Evolutionary conservation across 2,113 vertebrate genomes (phyloP).

Genomic region (Podocnemis expansa): DNA sequence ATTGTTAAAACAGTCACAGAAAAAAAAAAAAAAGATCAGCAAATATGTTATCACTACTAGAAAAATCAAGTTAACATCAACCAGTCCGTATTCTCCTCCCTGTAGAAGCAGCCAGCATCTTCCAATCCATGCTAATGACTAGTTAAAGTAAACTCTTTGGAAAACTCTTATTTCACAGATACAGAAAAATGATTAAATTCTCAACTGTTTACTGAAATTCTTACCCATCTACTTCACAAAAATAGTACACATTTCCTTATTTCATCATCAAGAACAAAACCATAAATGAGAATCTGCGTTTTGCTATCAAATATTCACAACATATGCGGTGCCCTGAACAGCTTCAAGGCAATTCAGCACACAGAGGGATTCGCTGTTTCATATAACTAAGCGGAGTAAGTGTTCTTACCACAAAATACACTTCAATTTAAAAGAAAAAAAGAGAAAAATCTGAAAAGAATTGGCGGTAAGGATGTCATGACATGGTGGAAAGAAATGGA

Average conservation of each 20-base stretch:
- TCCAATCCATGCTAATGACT: background rate
- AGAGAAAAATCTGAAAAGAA: background rate
- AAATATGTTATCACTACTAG: background rate
- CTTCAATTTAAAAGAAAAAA: background rate
- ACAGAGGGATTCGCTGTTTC: background rate
- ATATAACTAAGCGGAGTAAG: background rate
- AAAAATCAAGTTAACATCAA: background rate
- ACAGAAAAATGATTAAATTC: background rate
- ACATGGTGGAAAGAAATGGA: background rate
- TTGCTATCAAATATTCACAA: conserved; percentile 2
- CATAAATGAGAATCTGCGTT: background rate
- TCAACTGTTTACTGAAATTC: too few relatives aligned
- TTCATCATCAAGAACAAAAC: background rate
- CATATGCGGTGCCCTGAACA: background rate
- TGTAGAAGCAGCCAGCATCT: background rate
- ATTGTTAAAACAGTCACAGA: background rate
- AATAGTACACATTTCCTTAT: background rate
- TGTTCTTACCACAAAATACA: background rate
- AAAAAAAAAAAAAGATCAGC: conserved; percentile 31
- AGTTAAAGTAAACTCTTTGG: background rate
- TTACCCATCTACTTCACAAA: background rate
- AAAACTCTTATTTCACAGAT: background rate
- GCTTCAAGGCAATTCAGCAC: background rate
- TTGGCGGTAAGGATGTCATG: background rate
- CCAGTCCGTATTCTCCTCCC: background rate